A percentile compares a stretch with the other conserved stretches of the same genome.
These are phyloP conservation scores for Thryonomys swinderianus DNA, from an alignment of 2,113 vertebrate species.

Conservation along the genomic window DNA sequence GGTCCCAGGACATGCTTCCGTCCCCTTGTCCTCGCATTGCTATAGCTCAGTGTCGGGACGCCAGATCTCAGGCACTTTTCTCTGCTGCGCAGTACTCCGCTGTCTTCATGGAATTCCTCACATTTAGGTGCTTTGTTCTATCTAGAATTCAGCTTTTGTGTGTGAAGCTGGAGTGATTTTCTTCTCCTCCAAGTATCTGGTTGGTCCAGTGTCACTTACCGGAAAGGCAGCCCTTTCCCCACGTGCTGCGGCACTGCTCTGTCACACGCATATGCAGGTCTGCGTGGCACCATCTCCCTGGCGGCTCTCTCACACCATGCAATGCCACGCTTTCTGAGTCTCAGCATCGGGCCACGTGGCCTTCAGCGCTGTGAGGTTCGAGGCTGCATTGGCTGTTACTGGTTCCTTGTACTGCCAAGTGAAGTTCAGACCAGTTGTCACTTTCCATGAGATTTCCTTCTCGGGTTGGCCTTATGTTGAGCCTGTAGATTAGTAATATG, in stretches of 20 bases:
- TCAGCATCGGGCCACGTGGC: background rate
- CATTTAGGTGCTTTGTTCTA: background rate
- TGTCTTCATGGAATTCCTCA: too few relatives aligned
- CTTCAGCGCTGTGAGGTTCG: background rate
- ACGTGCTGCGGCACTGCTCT: background rate
- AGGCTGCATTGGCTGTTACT: background rate
- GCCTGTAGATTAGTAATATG: background rate
- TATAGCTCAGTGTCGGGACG: too few relatives aligned
- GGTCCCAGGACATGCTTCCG: too few relatives aligned
- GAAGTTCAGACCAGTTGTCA: background rate
- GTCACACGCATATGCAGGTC: background rate
- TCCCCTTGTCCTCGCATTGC: too few relatives aligned
- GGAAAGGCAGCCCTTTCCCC: background rate
- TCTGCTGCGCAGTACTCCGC: too few relatives aligned
- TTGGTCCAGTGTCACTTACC: background rate
- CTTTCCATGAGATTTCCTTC: background rate
- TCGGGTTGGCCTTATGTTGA: background rate
- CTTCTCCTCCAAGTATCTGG: background rate
- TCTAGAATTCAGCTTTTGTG: background rate
- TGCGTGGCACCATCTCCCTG: background rate
- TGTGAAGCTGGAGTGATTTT: background rate
- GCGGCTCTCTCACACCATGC: background rate
- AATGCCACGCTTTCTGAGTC: background rate
- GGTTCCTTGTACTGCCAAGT: background rate
- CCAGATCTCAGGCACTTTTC: too few relatives aligned